Evolutionary conservation across 92 coral and sea anemone genomes (phyloP).

Genomic region (Epizoanthus stellaris): DNA sequence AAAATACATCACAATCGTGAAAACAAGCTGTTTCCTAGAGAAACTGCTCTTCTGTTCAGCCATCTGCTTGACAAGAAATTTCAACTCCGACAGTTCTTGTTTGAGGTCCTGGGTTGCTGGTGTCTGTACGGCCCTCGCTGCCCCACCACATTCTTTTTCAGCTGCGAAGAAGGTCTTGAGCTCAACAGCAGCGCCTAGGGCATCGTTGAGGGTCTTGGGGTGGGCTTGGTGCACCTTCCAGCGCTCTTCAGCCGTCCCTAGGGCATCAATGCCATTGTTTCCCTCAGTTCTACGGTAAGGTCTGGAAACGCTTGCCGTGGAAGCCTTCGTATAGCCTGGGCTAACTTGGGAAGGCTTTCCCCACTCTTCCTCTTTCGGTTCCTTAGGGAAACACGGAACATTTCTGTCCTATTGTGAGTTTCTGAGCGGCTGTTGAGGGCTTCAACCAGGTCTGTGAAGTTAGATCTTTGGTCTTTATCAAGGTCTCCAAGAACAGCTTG

Average conservation of each 20-base stretch:
- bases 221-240: conserved; percentile 12
- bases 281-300: neutral
- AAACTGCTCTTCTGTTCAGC: neutral
- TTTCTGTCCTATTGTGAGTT: conserved; percentile 39
- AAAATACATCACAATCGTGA: too few species aligned
- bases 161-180: conserved; percentile 43
- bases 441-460: conserved; percentile 31
- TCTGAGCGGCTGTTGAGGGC: conserved; percentile 42
- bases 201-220: neutral
- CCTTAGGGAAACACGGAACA: conserved; percentile 37
- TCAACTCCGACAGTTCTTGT: conserved; percentile 17
- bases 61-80: conserved; percentile 1
- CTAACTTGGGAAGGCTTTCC: conserved; percentile 49
- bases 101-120: neutral
- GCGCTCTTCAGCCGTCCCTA: neutral
- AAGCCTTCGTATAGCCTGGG: conserved; percentile 40
- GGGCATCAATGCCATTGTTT: neutral
- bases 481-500: conserved; percentile 61
- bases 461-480: conserved; percentile 27
- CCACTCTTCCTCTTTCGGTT: conserved; percentile 20
- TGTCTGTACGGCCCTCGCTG: neutral
- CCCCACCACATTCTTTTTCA: conserved; percentile 20
- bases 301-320: neutral
- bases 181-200: conserved; percentile 12
- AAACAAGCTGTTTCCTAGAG: too few species aligned